Conservation (phyloP, 2,797 vertebrate genomes). For the Pseudopleuronectes americanus region DNA sequence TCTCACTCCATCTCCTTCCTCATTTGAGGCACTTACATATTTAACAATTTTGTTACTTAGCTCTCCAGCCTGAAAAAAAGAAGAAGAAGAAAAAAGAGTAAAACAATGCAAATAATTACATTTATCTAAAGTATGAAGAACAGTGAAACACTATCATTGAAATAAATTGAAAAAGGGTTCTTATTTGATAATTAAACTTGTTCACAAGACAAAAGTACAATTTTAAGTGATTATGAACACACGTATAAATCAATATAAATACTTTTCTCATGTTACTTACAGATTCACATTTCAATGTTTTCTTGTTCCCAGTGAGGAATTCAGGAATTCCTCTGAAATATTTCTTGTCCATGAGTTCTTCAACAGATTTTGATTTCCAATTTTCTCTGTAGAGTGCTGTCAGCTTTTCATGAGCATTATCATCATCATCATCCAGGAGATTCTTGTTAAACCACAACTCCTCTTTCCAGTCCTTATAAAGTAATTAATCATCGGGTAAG, state of each 20-base stretch:
- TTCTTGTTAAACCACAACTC: constrained; percentile 32
- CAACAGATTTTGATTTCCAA: constrained; percentile 1
- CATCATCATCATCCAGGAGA: neutral
- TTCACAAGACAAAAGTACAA: too few species aligned
- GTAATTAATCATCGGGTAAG: neutral
- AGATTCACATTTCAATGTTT: constrained; percentile 32
- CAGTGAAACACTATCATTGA: neutral
- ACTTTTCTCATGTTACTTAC: constrained; percentile 31
- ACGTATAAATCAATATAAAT: too few species aligned
- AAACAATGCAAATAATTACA: neutral
- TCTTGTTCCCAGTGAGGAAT: neutral
- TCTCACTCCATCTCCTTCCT: neutral
- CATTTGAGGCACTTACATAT: constrained; percentile 32
- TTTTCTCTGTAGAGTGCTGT: constrained; percentile 54
- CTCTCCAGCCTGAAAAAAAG: constrained; percentile 43
- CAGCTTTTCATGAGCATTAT: constrained; percentile 26
- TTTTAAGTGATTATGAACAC: too few species aligned
- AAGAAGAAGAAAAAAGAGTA: neutral
- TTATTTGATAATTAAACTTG: too few species aligned
- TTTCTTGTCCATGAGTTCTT: constrained; percentile 26
- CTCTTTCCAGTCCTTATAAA: constrained; percentile 55
- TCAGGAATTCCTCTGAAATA: constrained; percentile 45
- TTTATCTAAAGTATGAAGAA: neutral
- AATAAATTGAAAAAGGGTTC: too few species aligned
- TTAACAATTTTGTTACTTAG: constrained; percentile 24